Percentiles rank a stretch among this genome's conserved stretches.
phyloP scores from a whole-genome alignment of 2,888 invertebrate genomes.

The Acronicta psi region DNA sequence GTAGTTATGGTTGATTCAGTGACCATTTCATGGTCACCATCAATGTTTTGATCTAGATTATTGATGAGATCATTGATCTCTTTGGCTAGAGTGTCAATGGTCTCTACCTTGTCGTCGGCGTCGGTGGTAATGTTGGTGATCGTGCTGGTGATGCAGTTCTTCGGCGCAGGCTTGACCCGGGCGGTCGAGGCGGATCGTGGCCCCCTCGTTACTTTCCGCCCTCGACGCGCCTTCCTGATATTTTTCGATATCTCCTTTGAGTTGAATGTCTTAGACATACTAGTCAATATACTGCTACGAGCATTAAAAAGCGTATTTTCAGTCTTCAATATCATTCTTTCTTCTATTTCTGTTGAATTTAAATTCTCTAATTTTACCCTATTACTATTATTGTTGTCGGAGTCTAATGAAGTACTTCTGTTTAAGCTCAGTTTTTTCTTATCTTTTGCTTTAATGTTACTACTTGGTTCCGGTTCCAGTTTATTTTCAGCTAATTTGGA shows the following conservation, averaged over 20 bases:
- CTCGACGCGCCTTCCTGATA: conserved; percentile 84
- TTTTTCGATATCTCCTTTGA: conserved; percentile 85
- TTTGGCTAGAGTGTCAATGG: conserved; percentile 82
- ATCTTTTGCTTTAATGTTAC: conserved; percentile 76
- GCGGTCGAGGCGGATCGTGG: conserved; percentile 55
- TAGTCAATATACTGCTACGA: conserved; percentile 86
- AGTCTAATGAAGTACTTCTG: conserved; percentile 87
- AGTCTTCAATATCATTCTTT: conserved; percentile 90
- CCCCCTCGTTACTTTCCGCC: conserved; percentile 76
- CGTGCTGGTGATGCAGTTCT: conserved; percentile 57
- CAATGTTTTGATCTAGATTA: conserved; percentile 81
- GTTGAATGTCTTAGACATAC: conserved; percentile 88
- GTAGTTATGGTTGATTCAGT: conserved; percentile 47
- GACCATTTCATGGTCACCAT: conserved; percentile 73
- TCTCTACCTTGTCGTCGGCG: conserved; percentile 79
- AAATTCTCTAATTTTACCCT: conserved; percentile 84
- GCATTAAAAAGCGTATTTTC: conserved; percentile 88
- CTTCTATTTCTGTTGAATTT: conserved; percentile 87
- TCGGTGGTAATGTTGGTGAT: conserved; percentile 63
- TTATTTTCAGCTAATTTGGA: conserved; percentile 80
- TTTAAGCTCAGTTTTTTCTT: conserved; percentile 86
- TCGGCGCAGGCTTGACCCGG: conserved; percentile 26
- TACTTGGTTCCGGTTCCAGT: conserved; percentile 76
- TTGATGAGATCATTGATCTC: conserved; percentile 86
- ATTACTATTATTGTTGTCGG: conserved; percentile 89